These are phyloP conservation scores for Plectropomus leopardus DNA, from an alignment of 2,113 vertebrate species.

Conservation along the genomic window DNA sequence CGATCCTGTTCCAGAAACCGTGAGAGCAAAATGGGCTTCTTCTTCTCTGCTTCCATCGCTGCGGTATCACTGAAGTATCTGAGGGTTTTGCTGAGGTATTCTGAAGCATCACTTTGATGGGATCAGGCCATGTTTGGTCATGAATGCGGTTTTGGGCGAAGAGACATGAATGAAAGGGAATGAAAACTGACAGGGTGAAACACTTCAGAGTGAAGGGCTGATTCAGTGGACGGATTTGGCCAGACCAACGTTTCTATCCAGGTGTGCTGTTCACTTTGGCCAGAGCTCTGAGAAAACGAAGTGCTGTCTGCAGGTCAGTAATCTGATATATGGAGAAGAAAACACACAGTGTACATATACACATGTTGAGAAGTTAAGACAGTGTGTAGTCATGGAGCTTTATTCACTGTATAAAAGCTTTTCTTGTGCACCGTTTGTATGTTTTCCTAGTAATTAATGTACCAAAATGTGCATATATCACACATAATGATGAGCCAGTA, in stretches of 20 bases:
- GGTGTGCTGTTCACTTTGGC: conserved; percentile 39
- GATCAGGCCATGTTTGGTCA: conserved; percentile 74
- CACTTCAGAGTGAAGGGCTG: conserved; percentile 49
- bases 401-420: too few relatives aligned
- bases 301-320: conserved; percentile 30
- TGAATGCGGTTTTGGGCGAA: conserved; percentile 64
- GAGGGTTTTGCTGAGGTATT: conserved; percentile 49
- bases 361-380: conserved; percentile 9
- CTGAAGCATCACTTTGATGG: conserved; percentile 56
- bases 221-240: conserved; percentile 39
- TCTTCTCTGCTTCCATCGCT: conserved; percentile 45
- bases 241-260: conserved; percentile 29
- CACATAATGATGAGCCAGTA: too few relatives aligned
- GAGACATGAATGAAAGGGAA: conserved; percentile 61
- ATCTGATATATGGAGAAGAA: conserved; percentile 39
- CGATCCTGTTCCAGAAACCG: conserved; percentile 26
- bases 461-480: too few relatives aligned
- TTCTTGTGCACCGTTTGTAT: too few relatives aligned
- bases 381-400: conserved; percentile 16
- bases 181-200: conserved; percentile 71
- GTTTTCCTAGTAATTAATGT: too few relatives aligned
- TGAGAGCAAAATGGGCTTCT: conserved; percentile 33
- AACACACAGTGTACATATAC: neutral
- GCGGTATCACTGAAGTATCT: conserved; percentile 39
- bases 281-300: conserved; percentile 21